These are phyloP conservation scores for Onychomys torridus DNA, from an alignment of 2,797 vertebrate genomes.

Conservation along the genomic window DNA sequence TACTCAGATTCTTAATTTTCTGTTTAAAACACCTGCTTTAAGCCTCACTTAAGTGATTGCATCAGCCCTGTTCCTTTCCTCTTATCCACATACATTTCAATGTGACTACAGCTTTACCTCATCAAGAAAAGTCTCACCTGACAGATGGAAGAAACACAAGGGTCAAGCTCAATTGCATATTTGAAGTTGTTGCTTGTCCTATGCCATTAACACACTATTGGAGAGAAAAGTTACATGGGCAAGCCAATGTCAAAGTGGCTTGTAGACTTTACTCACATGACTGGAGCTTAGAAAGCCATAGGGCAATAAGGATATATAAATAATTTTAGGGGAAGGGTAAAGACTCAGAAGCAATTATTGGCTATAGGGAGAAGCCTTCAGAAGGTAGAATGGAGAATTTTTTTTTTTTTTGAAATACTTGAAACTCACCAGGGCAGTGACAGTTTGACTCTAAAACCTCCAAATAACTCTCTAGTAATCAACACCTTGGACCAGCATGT, in stretches of 20 bases:
- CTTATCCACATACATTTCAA: neutral
- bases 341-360: neutral
- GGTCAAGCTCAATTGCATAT: neutral
- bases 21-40: neutral
- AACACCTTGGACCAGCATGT: neutral
- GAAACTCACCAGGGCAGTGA: conserved; percentile 4
- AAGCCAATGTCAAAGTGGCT: neutral
- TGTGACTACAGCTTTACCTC: neutral
- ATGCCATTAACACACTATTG: neutral
- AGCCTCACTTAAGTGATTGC: neutral
- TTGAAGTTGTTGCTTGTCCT: neutral
- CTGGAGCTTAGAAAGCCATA: neutral
- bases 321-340: neutral
- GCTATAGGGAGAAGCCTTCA: neutral
- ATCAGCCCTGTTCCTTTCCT: no score
- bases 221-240: neutral
- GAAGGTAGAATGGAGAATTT: conserved; percentile 31
- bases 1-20: neutral
- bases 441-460: neutral
- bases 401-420: conserved; percentile 61
- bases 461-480: neutral
- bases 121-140: neutral
- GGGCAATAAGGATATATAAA: neutral
- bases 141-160: neutral
- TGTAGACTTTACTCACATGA: neutral